phyloP scores from a whole-genome alignment of 2,797 vertebrate species.

The Acridotheres tristis region DNA sequence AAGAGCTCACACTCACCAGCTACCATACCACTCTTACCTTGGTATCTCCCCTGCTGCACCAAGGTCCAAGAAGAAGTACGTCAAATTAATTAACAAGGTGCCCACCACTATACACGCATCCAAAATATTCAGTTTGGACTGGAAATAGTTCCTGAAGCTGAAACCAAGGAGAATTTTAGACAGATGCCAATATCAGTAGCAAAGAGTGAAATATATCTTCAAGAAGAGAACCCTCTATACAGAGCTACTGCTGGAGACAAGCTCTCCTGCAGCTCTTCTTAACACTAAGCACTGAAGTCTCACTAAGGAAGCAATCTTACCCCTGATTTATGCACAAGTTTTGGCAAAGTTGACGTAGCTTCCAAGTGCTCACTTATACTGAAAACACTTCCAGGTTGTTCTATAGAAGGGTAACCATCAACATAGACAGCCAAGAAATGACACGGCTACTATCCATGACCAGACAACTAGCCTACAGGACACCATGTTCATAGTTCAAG shows the following conservation, averaged over 20 bases:
- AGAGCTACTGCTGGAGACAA: neutral
- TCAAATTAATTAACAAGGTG: conserved; percentile 84
- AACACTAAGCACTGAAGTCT: neutral
- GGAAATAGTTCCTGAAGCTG: conserved; percentile 88
- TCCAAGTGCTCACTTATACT: neutral
- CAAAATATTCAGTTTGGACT: conserved; percentile 84
- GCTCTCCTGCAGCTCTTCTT: neutral
- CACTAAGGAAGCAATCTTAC: neutral
- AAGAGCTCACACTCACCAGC: neutral
- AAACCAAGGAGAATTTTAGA: neutral
- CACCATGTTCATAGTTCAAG: neutral
- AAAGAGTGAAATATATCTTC: neutral
- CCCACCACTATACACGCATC: conserved; percentile 84
- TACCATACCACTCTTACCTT: conserved; percentile 77
- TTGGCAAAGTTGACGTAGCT: neutral
- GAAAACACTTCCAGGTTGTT: neutral
- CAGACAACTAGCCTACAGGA: neutral
- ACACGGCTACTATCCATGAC: rapidly evolving
- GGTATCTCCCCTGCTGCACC: conserved; percentile 79
- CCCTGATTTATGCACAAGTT: neutral
- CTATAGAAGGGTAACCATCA: neutral
- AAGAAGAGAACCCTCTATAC: neutral
- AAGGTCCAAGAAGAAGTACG: conserved; percentile 80
- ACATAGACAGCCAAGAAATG: neutral
- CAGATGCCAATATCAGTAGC: neutral